These are phyloP conservation scores for Pollachius pollachius DNA, from an alignment of 2,113 vertebrate species.

Conservation along the genomic window DNA sequence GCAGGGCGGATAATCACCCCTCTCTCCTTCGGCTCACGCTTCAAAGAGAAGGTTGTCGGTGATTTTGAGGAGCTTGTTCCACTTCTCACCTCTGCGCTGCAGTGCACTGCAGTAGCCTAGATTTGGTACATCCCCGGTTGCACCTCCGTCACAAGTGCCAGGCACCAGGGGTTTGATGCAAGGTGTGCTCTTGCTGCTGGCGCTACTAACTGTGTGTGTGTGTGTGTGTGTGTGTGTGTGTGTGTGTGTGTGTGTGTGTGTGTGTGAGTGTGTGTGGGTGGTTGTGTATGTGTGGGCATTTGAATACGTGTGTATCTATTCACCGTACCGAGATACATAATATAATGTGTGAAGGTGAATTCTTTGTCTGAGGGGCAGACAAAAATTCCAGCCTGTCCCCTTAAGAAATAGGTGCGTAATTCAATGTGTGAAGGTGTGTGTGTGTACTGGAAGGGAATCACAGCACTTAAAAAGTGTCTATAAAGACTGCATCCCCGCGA, in stretches of 20 bases:
- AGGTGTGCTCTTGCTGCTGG: not conserved
- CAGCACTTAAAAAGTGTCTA: conserved; percentile 30
- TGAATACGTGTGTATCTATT: not conserved
- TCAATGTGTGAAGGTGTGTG: conserved; percentile 2
- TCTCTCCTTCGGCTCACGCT: conserved; percentile 23
- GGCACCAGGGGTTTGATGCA: conserved; percentile 35
- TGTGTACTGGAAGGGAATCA: conserved; percentile 24
- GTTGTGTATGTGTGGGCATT: not conserved
- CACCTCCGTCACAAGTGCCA: conserved; percentile 46
- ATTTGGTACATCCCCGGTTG: conserved; percentile 39
- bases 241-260: conserved; percentile 9
- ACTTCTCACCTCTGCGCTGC: conserved; percentile 40
- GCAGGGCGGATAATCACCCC: conserved; percentile 38
- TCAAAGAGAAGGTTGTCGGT: conserved; percentile 31
- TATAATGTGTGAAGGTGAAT: no score
- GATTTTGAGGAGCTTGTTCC: conserved; percentile 47
- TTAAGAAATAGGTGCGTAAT: no score
- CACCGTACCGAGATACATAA: no score
- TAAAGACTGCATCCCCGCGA: conserved; percentile 26
- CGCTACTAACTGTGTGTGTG: not conserved
- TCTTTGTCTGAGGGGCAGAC: no score
- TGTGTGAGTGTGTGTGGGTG: not conserved
- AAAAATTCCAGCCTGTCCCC: no score
- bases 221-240: conserved; percentile 25
- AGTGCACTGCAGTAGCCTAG: conserved; percentile 55